A percentile compares a stretch with the other conserved stretches of the same genome.
Conservation (phyloP, 92 coral and sea anemone genomes). For the Paragorgia papillata region DNA sequence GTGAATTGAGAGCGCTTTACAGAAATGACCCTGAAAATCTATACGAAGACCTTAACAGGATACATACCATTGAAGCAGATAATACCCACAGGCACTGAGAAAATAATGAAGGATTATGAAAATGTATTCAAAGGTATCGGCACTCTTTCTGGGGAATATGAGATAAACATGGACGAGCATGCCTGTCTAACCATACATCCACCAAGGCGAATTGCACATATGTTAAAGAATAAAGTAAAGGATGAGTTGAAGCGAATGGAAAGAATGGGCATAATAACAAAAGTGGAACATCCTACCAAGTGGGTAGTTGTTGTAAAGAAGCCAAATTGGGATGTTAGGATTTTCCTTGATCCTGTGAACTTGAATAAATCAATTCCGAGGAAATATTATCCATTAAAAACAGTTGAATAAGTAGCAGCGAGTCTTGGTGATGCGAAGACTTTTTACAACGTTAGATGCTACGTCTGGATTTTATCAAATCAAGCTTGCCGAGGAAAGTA, state of each 20-base stretch:
- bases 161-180: constrained; percentile 21
- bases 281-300: constrained; percentile 37
- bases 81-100: neutral
- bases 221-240: constrained; percentile 29
- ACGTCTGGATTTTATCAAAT: constrained; percentile 27
- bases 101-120: constrained; percentile 21
- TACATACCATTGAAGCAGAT: constrained; percentile 24
- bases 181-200: constrained; percentile 18
- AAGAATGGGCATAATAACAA: constrained; percentile 21
- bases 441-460: constrained; percentile 19
- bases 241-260: constrained; percentile 28
- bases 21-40: too few species aligned
- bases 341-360: constrained; percentile 27
- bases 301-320: constrained; percentile 33
- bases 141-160: constrained; percentile 38
- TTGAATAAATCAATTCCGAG: constrained; percentile 14
- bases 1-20: too few species aligned
- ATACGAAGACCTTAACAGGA: too few species aligned
- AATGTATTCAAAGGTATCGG: constrained; percentile 27
- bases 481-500: constrained; percentile 19
- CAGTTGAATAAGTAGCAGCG: constrained; percentile 22
- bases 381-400: constrained; percentile 20
- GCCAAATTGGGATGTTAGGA: constrained; percentile 12
- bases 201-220: constrained; percentile 27
- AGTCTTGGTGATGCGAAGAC: constrained; percentile 13